These are phyloP conservation scores for Panthera tigris DNA, from an alignment of 2,113 vertebrate genomes.

Conservation along the genomic window DNA sequence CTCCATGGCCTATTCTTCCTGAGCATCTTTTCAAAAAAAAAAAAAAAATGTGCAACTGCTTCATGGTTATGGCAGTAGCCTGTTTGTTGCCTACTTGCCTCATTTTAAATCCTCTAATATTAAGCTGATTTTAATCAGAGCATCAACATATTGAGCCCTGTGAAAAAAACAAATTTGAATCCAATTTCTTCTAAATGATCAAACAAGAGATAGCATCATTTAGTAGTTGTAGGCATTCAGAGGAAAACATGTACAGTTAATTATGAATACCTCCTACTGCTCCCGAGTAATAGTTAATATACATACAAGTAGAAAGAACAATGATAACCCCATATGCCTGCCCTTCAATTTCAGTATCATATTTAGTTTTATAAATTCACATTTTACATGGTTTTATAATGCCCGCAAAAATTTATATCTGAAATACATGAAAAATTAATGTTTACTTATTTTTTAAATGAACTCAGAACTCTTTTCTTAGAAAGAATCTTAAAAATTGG, in stretches of 20 bases:
- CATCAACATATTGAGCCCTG: not conserved
- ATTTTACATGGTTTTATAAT: conserved; percentile 3
- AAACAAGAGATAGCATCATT: not conserved
- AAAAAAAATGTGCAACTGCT: not conserved
- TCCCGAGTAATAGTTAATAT: not conserved
- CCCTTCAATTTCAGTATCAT: not conserved
- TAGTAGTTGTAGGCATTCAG: not conserved
- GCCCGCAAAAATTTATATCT: not conserved
- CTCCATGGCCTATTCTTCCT: not conserved
- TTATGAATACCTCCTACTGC: not conserved
- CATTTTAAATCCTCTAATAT: conserved; percentile 16
- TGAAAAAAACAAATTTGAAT: not conserved
- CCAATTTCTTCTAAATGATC: not conserved
- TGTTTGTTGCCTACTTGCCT: not conserved
- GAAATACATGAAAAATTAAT: not conserved
- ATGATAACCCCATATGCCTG: not conserved
- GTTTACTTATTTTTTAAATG: not conserved
- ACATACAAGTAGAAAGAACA: not conserved
- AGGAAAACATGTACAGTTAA: not conserved
- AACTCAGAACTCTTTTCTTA: not conserved
- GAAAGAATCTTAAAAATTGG: not conserved
- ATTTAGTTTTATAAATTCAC: conserved; percentile 20
- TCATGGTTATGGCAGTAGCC: not conserved
- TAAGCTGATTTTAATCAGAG: not conserved
- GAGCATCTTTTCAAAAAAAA: not conserved